Conservation (phyloP, 1,140 invertebrate genomes). For the Panagrolaimus sp. region DNA sequence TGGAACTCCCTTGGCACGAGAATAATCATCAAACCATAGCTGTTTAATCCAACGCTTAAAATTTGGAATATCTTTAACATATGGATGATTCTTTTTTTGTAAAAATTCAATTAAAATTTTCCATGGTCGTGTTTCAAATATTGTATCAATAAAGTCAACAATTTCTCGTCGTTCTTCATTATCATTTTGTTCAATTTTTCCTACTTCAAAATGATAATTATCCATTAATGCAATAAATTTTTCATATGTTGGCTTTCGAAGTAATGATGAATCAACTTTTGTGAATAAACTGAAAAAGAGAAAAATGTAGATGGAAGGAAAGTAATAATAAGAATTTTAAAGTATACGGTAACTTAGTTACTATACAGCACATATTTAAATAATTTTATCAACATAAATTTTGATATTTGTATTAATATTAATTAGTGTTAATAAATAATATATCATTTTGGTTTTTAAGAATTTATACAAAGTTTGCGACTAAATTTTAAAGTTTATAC, state of each 20-base stretch:
- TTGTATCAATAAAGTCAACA: slow-evolving; percentile 25
- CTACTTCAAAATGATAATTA: slow-evolving; percentile 30
- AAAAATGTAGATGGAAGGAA: slow-evolving; percentile 3
- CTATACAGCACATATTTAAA: too few species aligned
- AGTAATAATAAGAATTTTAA: too few species aligned
- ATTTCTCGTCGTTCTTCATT: slow-evolving; percentile 34
- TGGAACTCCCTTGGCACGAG: slow-evolving; percentile 24
- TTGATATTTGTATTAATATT: too few species aligned
- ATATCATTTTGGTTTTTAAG: background rate
- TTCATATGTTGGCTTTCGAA: slow-evolving; percentile 28
- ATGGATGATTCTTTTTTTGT: slow-evolving; percentile 28
- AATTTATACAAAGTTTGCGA: background rate
- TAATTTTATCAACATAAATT: too few species aligned
- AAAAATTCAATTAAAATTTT: slow-evolving; percentile 27
- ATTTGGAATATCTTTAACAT: slow-evolving; percentile 15
- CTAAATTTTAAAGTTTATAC: background rate
- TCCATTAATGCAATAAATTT: slow-evolving; percentile 27
- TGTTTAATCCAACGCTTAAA: slow-evolving; percentile 24
- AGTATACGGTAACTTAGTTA: background rate
- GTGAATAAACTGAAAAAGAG: slow-evolving; percentile 30
- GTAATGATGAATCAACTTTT: slow-evolving; percentile 31
- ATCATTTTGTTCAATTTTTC: slow-evolving; percentile 25
- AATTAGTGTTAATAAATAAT: too few species aligned
- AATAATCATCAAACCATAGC: slow-evolving; percentile 36
- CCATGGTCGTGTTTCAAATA: slow-evolving; percentile 27